These are phyloP conservation scores for Deroptyus accipitrinus DNA, from an alignment of 2,113 vertebrate genomes.

Conservation along the genomic window DNA sequence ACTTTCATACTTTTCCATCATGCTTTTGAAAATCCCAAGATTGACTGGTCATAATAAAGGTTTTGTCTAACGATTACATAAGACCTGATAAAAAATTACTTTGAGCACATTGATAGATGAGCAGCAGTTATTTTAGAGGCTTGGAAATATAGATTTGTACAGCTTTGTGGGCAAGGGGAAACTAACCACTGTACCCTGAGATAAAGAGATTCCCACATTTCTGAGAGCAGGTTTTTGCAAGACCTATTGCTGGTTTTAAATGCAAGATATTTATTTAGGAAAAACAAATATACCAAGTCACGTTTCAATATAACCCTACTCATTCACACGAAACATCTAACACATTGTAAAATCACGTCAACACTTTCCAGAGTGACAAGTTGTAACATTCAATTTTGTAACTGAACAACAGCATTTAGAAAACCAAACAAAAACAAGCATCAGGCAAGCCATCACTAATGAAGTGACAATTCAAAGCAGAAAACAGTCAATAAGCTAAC, in stretches of 20 bases:
- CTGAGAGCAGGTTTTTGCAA: not conserved
- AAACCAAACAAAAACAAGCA: not conserved
- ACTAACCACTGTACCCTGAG: not conserved
- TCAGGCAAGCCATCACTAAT: not conserved
- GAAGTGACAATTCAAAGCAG: not conserved
- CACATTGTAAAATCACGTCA: not conserved
- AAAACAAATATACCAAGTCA: not conserved
- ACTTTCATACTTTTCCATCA: not conserved
- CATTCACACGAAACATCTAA: not conserved
- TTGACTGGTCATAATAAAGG: not conserved
- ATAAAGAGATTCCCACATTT: not conserved
- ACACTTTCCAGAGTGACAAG: not conserved
- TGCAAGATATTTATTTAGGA: not conserved
- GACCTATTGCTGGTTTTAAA: not conserved
- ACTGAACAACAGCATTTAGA: not conserved
- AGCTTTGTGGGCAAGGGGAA: not conserved
- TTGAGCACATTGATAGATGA: not conserved
- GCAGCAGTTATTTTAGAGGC: not conserved
- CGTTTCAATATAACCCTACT: not conserved
- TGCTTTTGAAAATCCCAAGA: not conserved
- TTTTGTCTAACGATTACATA: not conserved
- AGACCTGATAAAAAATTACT: not conserved
- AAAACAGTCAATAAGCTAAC: not conserved
- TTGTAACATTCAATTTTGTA: not conserved
- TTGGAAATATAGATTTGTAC: not conserved